Conservation (phyloP, 2,113 vertebrate genomes). For the Daubentonia madagascariensis region DNA sequence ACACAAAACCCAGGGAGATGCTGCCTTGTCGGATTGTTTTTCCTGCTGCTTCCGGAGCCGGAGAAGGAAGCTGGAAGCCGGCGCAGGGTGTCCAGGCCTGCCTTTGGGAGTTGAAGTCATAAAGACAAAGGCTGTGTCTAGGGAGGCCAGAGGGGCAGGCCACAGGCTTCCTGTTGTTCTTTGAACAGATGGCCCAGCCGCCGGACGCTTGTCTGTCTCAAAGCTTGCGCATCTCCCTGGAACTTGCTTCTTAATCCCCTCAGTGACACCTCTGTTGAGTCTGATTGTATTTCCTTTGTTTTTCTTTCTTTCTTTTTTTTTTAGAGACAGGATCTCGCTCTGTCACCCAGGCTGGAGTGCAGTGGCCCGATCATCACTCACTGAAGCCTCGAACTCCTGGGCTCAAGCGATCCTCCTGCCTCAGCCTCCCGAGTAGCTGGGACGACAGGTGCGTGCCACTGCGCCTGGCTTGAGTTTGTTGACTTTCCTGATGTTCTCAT, state of each 20-base stretch:
- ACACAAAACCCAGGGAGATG: background rate
- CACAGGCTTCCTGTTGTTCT: constrained; percentile 70
- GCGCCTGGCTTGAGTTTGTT: background rate
- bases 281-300: background rate
- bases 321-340: too few species aligned
- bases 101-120: constrained; percentile 8
- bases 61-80: constrained; percentile 33
- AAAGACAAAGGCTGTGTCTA: constrained; percentile 32
- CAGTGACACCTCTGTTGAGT: background rate
- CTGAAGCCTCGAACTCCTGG: too few species aligned
- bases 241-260: background rate
- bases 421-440: too few species aligned
- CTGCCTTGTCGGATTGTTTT: background rate
- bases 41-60: background rate
- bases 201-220: background rate
- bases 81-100: background rate
- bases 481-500: background rate
- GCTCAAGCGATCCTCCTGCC: too few species aligned
- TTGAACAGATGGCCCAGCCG: background rate
- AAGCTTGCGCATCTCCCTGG: background rate
- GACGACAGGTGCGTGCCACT: too few species aligned
- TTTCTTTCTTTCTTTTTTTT: too few species aligned
- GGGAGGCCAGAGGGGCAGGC: constrained; percentile 5
- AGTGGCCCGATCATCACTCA: too few species aligned
- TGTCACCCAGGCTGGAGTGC: too few species aligned